Evolutionary conservation across 1,140 invertebrate genomes (phyloP).

Genomic region (Aphidius gifuensis): DNA sequence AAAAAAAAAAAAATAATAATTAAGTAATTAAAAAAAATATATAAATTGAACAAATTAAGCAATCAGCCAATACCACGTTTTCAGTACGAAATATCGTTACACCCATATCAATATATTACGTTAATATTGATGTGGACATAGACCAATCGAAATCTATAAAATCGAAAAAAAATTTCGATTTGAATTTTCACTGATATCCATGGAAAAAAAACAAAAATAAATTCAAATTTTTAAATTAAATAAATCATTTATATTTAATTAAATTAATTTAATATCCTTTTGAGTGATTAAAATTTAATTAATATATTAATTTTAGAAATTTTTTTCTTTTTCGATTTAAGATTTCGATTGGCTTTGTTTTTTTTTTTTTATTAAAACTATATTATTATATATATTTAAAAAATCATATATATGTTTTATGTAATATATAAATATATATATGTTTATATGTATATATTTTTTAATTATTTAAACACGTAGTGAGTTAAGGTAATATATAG

Average conservation of each 20-base stretch:
- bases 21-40: slow-evolving; percentile 29
- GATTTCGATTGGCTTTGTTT: background rate
- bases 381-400: slow-evolving; percentile 28
- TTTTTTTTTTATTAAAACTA: slow-evolving; percentile 26
- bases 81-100: slow-evolving; percentile 50
- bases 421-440: slow-evolving; percentile 32
- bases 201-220: too few relatives aligned
- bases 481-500: slow-evolving; percentile 48
- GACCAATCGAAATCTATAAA: slow-evolving; percentile 48
- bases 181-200: background rate
- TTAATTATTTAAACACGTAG: slow-evolving; percentile 47
- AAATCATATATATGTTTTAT: slow-evolving; percentile 27
- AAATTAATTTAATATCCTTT: too few relatives aligned
- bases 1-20: slow-evolving; percentile 15
- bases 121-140: slow-evolving; percentile 54
- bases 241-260: too few relatives aligned
- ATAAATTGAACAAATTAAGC: slow-evolving; percentile 51
- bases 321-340: background rate
- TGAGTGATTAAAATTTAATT: too few relatives aligned
- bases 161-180: background rate
- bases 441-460: slow-evolving; percentile 37
- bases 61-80: slow-evolving; percentile 55
- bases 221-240: too few relatives aligned
- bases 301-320: background rate
- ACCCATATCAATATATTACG: slow-evolving; percentile 54